Evolutionary conservation across 1,140 invertebrate genomes (phyloP), one percentile per base, ranked within the genome.

Genomic region (Drosophila ercepeae): DNA sequence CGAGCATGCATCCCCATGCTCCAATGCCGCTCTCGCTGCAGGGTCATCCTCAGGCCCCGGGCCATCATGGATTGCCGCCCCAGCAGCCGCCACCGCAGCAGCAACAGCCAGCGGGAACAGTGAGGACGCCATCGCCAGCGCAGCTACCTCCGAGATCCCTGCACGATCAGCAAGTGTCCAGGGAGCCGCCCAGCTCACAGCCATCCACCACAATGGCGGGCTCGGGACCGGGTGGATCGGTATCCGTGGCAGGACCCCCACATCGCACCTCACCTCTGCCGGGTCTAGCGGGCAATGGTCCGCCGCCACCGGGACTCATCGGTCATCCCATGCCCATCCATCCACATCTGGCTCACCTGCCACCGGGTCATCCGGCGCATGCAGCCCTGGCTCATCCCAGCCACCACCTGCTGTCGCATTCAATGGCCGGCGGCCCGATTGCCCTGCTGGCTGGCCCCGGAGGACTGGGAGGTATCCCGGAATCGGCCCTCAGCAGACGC

Each of bases 1-100:
- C 73, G 11, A 32, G 63, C 14, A 89, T 91, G 86, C 89, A 91
- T 71, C 86, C 86, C 0, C 79, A 89, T 60, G 79, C 76, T 0
- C 84, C 84, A 0, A 86, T 91, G 59, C 68, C 89, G 8, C 74
- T 91, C 19, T 89, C 86, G 2, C 51, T 91, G n/a, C 89, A 91
- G 53, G 86, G 79, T 14, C 89, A 89, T 44, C 76, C 76, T 19
- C 75, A 54, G 29, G 64, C 58, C 19, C 79, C 86, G 14, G 73
- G 77, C 1, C 82, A 78, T 25, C 82, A 78, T 23, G 84, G 54
- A 1, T 57, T 82, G 75, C 84, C 78, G 18, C 68, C 64, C 11
- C 59, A 77, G 8, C 89, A 90, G 77, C 6, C 91, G 77, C 4
- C 92, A 89, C 84, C 92, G 84, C 60, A 92, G 90, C 51, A 74